These are phyloP conservation scores for Scaptomyza tumidula DNA, from an alignment of 2,888 invertebrate genomes.

Conservation along the genomic window DNA sequence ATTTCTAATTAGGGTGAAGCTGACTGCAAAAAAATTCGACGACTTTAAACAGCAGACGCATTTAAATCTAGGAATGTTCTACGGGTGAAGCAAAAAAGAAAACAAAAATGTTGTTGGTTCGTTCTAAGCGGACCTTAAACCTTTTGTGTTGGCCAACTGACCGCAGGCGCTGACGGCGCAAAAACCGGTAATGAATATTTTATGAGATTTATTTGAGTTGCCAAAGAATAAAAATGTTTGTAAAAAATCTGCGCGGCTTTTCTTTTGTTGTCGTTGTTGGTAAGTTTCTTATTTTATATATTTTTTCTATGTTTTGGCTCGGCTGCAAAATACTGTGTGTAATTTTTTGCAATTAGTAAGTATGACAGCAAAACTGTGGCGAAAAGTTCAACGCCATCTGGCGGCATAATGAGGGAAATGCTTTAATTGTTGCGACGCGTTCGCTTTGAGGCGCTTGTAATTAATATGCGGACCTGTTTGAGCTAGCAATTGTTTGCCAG, in stretches of 20 bases:
- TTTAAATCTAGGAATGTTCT: slow-evolving; percentile 14
- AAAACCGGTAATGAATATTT: slow-evolving; percentile 79
- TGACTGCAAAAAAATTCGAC: not conserved
- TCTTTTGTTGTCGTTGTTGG: slow-evolving; percentile 11
- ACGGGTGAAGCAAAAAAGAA: not conserved
- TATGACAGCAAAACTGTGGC: slow-evolving; percentile 56
- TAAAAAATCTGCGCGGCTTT: slow-evolving; percentile 39
- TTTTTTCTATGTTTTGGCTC: slow-evolving; percentile 49
- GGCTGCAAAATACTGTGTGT: slow-evolving; percentile 63
- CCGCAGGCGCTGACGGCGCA: slow-evolving; percentile 68
- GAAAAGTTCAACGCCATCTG: slow-evolving; percentile 54
- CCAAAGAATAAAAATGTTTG: slow-evolving; percentile 50
- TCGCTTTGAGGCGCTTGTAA: slow-evolving; percentile 58
- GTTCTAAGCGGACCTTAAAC: slow-evolving; percentile 61
- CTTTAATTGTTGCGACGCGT: slow-evolving; percentile 71
- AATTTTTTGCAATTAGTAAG: slow-evolving; percentile 69
- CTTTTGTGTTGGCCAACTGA: slow-evolving; percentile 69
- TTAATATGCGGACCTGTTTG: slow-evolving; percentile 60
- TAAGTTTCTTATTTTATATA: slow-evolving; percentile 15
- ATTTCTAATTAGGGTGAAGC: slow-evolving; percentile 66
- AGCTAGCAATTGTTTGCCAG: slow-evolving; percentile 42
- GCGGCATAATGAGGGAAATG: slow-evolving; percentile 68
- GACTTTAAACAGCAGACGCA: slow-evolving; percentile 43
- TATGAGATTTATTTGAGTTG: slow-evolving; percentile 80
- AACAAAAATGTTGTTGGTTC: slow-evolving; percentile 12